A percentile compares a stretch with the other conserved stretches of the same genome.
These are phyloP conservation scores for Glaucidium brasilianum DNA, from an alignment of 2,113 vertebrate species.

Conservation along the genomic window DNA sequence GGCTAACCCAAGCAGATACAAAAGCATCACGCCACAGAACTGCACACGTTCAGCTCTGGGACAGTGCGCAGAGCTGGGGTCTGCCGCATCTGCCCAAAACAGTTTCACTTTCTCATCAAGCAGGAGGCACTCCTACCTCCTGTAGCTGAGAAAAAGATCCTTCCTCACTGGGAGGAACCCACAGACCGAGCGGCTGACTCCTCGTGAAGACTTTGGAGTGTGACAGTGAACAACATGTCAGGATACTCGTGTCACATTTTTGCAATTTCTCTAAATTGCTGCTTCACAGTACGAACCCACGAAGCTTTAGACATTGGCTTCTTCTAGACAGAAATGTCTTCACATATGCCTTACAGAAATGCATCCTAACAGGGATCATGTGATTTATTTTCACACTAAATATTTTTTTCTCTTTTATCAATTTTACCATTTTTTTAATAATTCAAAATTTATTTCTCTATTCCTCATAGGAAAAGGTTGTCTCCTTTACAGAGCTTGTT, in stretches of 20 bases:
- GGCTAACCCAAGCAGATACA: background rate
- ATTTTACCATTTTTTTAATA: background rate
- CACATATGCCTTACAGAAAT: background rate
- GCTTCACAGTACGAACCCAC: background rate
- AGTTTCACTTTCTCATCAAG: background rate
- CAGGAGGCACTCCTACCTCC: background rate
- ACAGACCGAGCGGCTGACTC: rapidly evolving
- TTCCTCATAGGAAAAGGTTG: background rate
- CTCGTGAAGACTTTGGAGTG: background rate
- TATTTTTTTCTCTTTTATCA: background rate
- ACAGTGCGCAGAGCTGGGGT: rapidly evolving
- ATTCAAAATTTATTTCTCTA: background rate
- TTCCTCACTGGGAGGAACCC: background rate
- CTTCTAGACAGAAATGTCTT: background rate
- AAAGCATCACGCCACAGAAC: background rate
- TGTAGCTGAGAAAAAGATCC: background rate
- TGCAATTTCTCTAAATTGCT: background rate
- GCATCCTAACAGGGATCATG: background rate
- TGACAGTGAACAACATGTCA: background rate
- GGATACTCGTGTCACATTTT: background rate
- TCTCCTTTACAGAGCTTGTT: background rate
- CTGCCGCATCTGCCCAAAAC: background rate
- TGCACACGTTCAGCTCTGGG: background rate
- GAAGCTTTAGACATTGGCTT: background rate
- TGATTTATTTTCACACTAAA: background rate